Percentiles rank a stretch among this genome's conserved stretches.
Evolutionary conservation across 1,140 invertebrate genomes (phyloP).

Genomic region (Drosophila athabasca): DNA sequence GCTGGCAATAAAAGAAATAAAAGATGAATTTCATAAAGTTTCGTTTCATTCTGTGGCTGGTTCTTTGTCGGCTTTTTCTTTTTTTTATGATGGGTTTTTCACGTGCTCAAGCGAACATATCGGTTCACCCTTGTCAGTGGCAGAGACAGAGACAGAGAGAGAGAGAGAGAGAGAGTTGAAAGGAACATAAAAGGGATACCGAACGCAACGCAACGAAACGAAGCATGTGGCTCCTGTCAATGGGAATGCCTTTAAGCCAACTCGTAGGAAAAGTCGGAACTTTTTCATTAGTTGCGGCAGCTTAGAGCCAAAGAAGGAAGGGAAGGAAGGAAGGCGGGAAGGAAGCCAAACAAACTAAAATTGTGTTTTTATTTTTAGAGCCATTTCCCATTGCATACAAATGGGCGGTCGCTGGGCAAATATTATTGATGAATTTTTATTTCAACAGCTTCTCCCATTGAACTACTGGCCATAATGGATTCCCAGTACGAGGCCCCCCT

Average conservation of each 20-base stretch:
- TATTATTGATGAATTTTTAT: slow-evolving; percentile 48
- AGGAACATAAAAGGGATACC: slow-evolving; percentile 30
- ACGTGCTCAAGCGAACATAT: slow-evolving; percentile 52
- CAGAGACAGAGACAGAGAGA: slow-evolving; percentile 7
- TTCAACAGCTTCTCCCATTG: slow-evolving; percentile 8
- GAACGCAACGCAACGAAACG: slow-evolving; percentile 15
- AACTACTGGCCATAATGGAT: slow-evolving; percentile 8
- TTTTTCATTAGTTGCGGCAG: slow-evolving; percentile 36
- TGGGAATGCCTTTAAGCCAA: slow-evolving; percentile 65
- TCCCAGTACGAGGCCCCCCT: not conserved
- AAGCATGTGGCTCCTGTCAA: slow-evolving; percentile 54
- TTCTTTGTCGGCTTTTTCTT: slow-evolving; percentile 34
- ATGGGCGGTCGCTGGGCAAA: not conserved
- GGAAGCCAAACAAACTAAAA: slow-evolving; percentile 18
- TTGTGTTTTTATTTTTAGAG: slow-evolving; percentile 44
- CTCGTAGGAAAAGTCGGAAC: slow-evolving; percentile 7
- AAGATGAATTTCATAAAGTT: slow-evolving; percentile 35
- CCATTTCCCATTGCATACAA: slow-evolving; percentile 6
- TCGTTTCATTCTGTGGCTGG: slow-evolving; percentile 9
- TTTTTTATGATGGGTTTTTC: slow-evolving; percentile 72
- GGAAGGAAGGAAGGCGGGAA: not conserved
- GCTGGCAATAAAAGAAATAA: slow-evolving; percentile 30
- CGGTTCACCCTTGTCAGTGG: slow-evolving; percentile 63
- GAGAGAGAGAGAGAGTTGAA: slow-evolving; percentile 1
- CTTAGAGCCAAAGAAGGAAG: not conserved